Base-by-base conservation (phyloP, 2,113 vertebrate species). In the Cercopithecus mona region DNA sequence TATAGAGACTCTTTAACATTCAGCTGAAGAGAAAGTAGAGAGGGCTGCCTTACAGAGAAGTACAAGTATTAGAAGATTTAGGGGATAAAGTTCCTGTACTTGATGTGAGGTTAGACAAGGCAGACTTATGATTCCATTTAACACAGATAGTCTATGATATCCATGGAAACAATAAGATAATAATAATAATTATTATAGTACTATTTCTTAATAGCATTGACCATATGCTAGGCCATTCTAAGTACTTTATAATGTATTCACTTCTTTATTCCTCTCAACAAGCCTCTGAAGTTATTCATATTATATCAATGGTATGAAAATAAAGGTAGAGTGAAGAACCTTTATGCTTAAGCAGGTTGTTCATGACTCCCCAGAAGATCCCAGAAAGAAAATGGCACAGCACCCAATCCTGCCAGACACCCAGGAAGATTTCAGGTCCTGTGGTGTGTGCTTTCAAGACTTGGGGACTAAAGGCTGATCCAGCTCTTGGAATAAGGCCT, bases 1-100 rank as follows among this genome's bases (percentile, higher is more conserved):
- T 48, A 43, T 75, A 82, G n/a, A 48, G 25, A 70, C 50, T 83
- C 50, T 93, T 76, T 61, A 90, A 48, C 32, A 90, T 38, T 95
- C 55, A 55, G 40, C 38, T 93, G 57, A 95, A 88, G 59, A 75
- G 43, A 97, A 66, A 92, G 35, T 16, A 80, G 35, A 97, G 76
- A 94, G 35, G 55, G 16, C 66, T 48, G 48, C 22, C 13, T 78
- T 94, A 27, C 13, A 50, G 45, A 64, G 8, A 3, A 88, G 11
- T 78, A 61, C 8, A 93, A 73, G 17, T 23, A 52, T 27, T 23
- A 40, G 23, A 97, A 90, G n/a, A 11, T 76, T 94, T 83, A 78
- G 78, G 55, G 50, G 22, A 73, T 61, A 80, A 92, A 92, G 27
- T 92, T 73, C 70, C 59, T 86, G 13, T 59, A 59, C 18, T 93